phyloP scores from a whole-genome alignment of 2,888 invertebrate genomes.

The Pasiphila rectangulata region DNA sequence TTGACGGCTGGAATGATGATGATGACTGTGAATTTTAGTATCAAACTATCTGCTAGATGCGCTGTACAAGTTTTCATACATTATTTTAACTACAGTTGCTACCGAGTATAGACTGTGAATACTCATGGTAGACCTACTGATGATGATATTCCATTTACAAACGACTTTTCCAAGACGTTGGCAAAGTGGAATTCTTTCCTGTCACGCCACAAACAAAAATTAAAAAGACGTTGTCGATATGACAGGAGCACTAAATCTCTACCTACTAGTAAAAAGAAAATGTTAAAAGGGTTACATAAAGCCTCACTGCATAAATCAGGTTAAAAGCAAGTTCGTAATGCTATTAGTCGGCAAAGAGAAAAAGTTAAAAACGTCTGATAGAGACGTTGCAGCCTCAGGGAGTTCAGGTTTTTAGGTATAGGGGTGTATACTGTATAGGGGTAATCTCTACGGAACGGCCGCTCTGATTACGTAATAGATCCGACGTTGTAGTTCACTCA shows the following conservation, averaged over 20 bases:
- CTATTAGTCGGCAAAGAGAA: constrained; percentile 20
- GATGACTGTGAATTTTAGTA: no score
- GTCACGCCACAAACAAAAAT: no score
- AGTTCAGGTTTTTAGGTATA: constrained; percentile 1
- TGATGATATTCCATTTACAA: no score
- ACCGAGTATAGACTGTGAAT: no score
- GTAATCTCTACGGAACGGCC: constrained; percentile 5
- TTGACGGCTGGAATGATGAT: no score
- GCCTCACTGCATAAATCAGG: constrained; percentile 24
- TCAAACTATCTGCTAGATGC: no score
- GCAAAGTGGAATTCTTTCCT: no score
- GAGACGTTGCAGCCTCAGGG: constrained; percentile 10
- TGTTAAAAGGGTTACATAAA: constrained; percentile 11
- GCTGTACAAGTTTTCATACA: no score
- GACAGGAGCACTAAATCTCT: neutral
- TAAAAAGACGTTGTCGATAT: no score
- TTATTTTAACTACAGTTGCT: no score
- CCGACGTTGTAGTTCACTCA: neutral
- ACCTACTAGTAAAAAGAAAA: constrained; percentile 7
- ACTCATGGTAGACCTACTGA: no score
- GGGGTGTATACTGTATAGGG: constrained; percentile 3
- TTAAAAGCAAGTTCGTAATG: constrained; percentile 27
- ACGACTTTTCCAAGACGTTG: no score
- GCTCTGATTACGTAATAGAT: neutral
- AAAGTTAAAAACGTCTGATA: constrained; percentile 20